These are phyloP conservation scores for Lepeophtheirus nordmannii DNA, from an alignment of 2,888 invertebrate genomes.

Conservation along the genomic window DNA sequence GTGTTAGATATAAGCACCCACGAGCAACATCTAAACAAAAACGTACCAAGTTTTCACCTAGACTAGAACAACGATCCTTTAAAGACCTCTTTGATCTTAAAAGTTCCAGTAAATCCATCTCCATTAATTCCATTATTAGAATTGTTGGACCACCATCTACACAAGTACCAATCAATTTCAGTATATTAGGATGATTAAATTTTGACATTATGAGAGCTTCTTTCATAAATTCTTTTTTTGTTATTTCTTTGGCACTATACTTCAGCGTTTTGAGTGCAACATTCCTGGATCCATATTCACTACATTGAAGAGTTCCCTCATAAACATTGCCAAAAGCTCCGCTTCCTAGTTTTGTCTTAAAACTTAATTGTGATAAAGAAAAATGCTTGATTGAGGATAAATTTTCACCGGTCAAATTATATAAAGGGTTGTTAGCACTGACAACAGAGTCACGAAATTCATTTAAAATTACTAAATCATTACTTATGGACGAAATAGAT, in stretches of 20 bases:
- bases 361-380: slow-evolving; percentile 62
- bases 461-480: no score
- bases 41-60: slow-evolving; percentile 55
- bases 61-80: slow-evolving; percentile 43
- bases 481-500: no score
- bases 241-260: slow-evolving; percentile 74
- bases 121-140: slow-evolving; percentile 93
- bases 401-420: no score
- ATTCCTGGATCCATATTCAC: slow-evolving; percentile 40
- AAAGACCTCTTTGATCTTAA: slow-evolving; percentile 40
- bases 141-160: slow-evolving; percentile 82
- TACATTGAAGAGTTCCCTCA: slow-evolving; percentile 65
- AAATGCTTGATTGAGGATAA: slow-evolving; percentile 33
- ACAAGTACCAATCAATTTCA: slow-evolving; percentile 81
- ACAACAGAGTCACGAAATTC: no score
- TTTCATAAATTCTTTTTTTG: slow-evolving; percentile 82
- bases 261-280: slow-evolving; percentile 89
- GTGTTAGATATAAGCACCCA: slow-evolving; percentile 88
- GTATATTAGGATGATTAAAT: slow-evolving; percentile 88
- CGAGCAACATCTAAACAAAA: slow-evolving; percentile 91
- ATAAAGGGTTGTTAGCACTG: no score
- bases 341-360: slow-evolving; percentile 76
- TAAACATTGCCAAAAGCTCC: slow-evolving; percentile 96
- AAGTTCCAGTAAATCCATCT: slow-evolving; percentile 83
- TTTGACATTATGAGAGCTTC: slow-evolving; percentile 95